A percentile compares a stretch with the other conserved stretches of the same genome.
Conservation (phyloP, 2,113 vertebrate species). For the Tautogolabrus adspersus region DNA sequence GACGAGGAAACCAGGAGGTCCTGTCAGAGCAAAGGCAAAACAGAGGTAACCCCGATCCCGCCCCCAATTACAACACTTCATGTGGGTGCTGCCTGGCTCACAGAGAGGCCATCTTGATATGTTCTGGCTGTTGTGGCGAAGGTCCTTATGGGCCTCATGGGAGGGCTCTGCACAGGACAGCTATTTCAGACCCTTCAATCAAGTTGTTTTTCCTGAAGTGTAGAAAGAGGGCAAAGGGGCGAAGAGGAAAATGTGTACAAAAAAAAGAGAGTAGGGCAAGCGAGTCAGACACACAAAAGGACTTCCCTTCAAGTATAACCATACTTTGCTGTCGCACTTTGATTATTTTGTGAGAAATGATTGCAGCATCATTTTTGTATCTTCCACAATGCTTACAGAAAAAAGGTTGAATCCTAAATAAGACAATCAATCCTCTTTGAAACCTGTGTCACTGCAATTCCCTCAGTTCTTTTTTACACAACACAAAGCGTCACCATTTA, state of each 20-base stretch:
- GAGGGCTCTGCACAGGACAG: slow-evolving; percentile 18
- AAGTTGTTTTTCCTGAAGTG: slow-evolving; percentile 46
- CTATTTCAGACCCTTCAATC: slow-evolving; percentile 64
- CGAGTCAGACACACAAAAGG: slow-evolving; percentile 31
- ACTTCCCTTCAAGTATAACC: slow-evolving; percentile 40
- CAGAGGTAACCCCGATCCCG: slow-evolving; percentile 88
- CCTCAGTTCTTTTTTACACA: slow-evolving; percentile 8
- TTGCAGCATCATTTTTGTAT: slow-evolving; percentile 38
- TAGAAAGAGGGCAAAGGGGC: slow-evolving; percentile 8
- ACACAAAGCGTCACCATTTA: slow-evolving; percentile 26
- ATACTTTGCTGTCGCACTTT: slow-evolving; percentile 6
- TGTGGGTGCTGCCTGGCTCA: slow-evolving; percentile 50
- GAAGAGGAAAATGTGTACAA: slow-evolving; percentile 10
- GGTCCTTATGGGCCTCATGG: slow-evolving; percentile 41
- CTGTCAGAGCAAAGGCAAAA: slow-evolving; percentile 99
- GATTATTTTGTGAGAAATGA: slow-evolving; percentile 54
- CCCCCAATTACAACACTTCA: slow-evolving; percentile 66
- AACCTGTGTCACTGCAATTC: slow-evolving; percentile 41
- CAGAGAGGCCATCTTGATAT: slow-evolving; percentile 57
- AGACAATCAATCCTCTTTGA: slow-evolving; percentile 53
- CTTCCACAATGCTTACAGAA: slow-evolving; percentile 14
- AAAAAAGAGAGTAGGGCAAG: neutral
- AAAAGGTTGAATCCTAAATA: slow-evolving; percentile 16
- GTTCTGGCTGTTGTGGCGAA: slow-evolving; percentile 23
- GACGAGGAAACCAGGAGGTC: slow-evolving; percentile 95